A percentile compares a stretch with the other conserved stretches of the same genome.
phyloP scores from a whole-genome alignment of 2,888 invertebrate genomes.

The Artemia sinica region DNA sequence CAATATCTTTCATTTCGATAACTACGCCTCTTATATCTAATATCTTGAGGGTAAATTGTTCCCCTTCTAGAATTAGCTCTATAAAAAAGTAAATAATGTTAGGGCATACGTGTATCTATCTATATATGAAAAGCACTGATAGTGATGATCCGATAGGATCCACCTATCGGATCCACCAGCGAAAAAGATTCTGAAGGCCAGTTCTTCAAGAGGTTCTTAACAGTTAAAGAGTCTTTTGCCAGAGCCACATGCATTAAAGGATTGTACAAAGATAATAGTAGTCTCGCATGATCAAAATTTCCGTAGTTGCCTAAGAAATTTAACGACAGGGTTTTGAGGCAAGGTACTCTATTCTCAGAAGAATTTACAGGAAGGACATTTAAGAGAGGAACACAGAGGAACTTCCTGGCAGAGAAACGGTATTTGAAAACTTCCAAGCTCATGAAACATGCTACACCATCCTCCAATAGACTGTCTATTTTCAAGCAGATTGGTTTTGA shows the following conservation, averaged over 20 bases:
- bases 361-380: too few species aligned
- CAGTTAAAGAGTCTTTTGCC: not conserved
- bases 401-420: not conserved
- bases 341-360: not conserved
- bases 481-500: too few species aligned
- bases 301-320: not conserved
- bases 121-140: not conserved
- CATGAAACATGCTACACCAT: too few species aligned
- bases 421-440: constrained; percentile 7
- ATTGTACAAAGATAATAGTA: not conserved
- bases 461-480: too few species aligned
- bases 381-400: not conserved
- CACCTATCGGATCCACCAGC: too few species aligned
- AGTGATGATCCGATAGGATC: not conserved
- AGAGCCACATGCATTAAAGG: not conserved
- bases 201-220: not conserved
- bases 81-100: not conserved
- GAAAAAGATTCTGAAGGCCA: not conserved
- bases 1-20: not conserved
- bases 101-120: not conserved
- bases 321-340: not conserved
- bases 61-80: not conserved
- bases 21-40: not conserved
- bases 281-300: not conserved
- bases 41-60: not conserved